These are phyloP conservation scores for Leuciscus idus DNA, from an alignment of 2,113 vertebrate genomes.

Conservation along the genomic window DNA sequence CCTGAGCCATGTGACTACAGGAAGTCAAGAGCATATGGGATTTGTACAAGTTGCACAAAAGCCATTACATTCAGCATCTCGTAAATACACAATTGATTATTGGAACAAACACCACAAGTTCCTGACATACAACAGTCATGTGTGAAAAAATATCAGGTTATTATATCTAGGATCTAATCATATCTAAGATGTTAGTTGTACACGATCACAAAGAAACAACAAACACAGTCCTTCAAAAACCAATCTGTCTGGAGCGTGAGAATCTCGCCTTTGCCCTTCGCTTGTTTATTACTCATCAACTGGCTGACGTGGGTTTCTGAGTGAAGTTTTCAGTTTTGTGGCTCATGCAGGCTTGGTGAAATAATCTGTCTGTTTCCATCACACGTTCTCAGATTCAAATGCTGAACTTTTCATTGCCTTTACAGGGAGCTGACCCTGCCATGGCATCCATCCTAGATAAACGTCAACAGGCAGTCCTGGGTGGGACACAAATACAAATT, in stretches of 20 bases:
- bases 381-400: constrained; percentile 26
- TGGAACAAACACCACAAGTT: background rate
- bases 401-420: constrained; percentile 34
- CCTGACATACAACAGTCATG: background rate
- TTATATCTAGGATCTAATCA: no score
- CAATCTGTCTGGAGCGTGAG: background rate
- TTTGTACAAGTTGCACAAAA: background rate
- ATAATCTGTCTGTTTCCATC: constrained; percentile 4
- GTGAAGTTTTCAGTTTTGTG: background rate
- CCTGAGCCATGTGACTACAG: constrained; percentile 1
- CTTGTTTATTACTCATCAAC: background rate
- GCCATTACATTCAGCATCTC: background rate
- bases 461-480: constrained; percentile 1
- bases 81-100: background rate
- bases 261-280: background rate
- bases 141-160: background rate
- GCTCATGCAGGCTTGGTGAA: background rate
- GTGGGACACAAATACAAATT: constrained; percentile 35
- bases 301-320: background rate
- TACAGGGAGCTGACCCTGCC: constrained; percentile 23
- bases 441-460: constrained; percentile 8
- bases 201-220: background rate
- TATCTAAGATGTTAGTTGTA: background rate
- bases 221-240: background rate
- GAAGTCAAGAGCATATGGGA: background rate